Evolutionary conservation across 2,797 vertebrate species (phyloP).

Genomic region (Myotis vivesi): DNA sequence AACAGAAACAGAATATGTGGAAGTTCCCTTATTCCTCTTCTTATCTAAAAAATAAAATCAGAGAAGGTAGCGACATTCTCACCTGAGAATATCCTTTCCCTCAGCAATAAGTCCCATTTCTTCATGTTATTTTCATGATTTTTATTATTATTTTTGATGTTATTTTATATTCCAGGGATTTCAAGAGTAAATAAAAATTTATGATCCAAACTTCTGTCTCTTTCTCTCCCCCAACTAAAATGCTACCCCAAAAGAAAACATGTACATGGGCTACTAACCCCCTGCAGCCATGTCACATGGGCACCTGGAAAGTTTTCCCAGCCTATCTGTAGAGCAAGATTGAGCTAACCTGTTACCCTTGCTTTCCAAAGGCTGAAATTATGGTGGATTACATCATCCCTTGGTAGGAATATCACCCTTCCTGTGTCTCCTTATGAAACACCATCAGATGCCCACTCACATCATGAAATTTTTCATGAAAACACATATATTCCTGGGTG

Average conservation of each 20-base stretch:
- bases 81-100: background rate
- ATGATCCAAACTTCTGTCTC: background rate
- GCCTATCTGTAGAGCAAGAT: background rate
- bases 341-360: background rate
- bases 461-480: background rate
- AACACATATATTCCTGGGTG: background rate
- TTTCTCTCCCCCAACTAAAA: slow-evolving; percentile 2
- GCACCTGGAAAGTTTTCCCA: background rate
- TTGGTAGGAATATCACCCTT: slow-evolving; percentile 37
- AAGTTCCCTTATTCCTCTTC: background rate
- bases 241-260: background rate
- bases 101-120: background rate
- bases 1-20: background rate
- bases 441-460: background rate
- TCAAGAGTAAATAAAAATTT: slow-evolving; percentile 49
- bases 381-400: background rate
- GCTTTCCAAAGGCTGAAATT: slow-evolving; percentile 19
- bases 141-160: background rate
- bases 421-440: slow-evolving; percentile 15
- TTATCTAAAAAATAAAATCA: slow-evolving; percentile 39
- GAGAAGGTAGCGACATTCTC: background rate
- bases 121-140: background rate
- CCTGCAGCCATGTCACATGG: background rate
- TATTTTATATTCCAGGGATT: background rate
- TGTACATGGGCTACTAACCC: background rate